Base-by-base conservation (phyloP, 2,797 vertebrate genomes). In the Thripadectes ignobilis region DNA sequence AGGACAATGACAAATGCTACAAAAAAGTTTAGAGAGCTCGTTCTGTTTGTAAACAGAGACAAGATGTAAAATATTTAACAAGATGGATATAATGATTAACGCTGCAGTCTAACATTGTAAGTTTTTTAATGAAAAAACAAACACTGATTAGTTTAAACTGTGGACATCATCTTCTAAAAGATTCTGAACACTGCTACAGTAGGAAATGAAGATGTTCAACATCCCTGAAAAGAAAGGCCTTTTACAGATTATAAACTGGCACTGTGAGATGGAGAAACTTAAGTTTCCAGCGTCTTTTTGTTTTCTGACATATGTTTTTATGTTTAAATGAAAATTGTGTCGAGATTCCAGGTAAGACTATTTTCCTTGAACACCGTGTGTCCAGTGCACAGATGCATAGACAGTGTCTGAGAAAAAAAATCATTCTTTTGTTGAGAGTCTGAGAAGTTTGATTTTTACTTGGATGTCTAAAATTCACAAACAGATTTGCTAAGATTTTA, bases 31-130 rank as follows among this genome's bases (percentile, higher is more conserved):
- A 88, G 95, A 97, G 92, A 96, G 97, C 46, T 93, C 75, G 26
- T 73, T 97, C 87, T 98, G 89, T 98, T 98, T 97, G 93, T 97
- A 98, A 98, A 98, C 92, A 98, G 90, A 82, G 59, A 85, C 72
- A 78, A 93, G 87, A 89, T 74, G 46, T 95, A 87, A 95, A 96
- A 96, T 96, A 96, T 97, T 98, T 97, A 98, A 97, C 95, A 95
- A 94, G 89, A 46, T 77, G 43, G 74, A 82, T 54, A 61, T 88
- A 96, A 96, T 95, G 75, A 96, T 94, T 97, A 97, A 96, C 65
- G 1, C 4, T 34, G 55, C 51, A 75, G n/a, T 49, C 54, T 77
- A 94, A 68, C 49, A 63, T n/a, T 51, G 46, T 62, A 86, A 89
- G 21, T 55, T 51, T 92, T 93, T 93, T 80, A 51, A 49, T 38